phyloP scores from a whole-genome alignment of 1,140 invertebrate species.

The Panagrolaimus sp. region DNA sequence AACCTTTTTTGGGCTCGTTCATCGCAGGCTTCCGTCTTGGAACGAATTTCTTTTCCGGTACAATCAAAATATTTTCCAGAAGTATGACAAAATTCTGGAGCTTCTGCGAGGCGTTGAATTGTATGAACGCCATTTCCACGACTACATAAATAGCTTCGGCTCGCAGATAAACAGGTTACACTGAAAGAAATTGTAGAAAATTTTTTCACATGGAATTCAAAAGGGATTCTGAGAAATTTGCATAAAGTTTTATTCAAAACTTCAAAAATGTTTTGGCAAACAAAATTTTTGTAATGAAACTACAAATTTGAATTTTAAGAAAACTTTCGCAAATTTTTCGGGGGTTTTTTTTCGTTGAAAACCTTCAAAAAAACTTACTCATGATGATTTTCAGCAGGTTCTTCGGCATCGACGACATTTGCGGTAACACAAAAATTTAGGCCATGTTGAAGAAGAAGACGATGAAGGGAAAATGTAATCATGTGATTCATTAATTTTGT shows the following conservation, averaged over 20 bases:
- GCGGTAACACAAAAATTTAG: constrained; percentile 41
- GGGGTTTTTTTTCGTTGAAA: too few species aligned
- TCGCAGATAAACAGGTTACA: constrained; percentile 27
- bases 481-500: constrained; percentile 46
- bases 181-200: background rate
- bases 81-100: constrained; percentile 26
- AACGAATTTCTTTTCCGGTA: constrained; percentile 39
- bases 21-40: constrained; percentile 30
- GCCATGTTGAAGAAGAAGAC: constrained; percentile 39
- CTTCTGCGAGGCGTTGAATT: constrained; percentile 33
- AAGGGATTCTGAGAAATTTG: background rate
- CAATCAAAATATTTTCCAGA: constrained; percentile 47
- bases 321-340: too few species aligned
- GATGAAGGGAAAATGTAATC: constrained; percentile 40
- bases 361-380: constrained; percentile 3
- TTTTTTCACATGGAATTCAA: background rate
- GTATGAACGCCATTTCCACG: constrained; percentile 32
- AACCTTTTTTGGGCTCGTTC: constrained; percentile 34
- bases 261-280: too few species aligned
- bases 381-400: constrained; percentile 15
- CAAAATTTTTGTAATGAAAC: too few species aligned
- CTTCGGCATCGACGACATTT: constrained; percentile 23
- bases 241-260: too few species aligned
- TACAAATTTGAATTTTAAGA: too few species aligned
- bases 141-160: constrained; percentile 27